Evolutionary conservation across 2,888 invertebrate genomes (phyloP).

Genomic region (Deilephila elpenor): DNA sequence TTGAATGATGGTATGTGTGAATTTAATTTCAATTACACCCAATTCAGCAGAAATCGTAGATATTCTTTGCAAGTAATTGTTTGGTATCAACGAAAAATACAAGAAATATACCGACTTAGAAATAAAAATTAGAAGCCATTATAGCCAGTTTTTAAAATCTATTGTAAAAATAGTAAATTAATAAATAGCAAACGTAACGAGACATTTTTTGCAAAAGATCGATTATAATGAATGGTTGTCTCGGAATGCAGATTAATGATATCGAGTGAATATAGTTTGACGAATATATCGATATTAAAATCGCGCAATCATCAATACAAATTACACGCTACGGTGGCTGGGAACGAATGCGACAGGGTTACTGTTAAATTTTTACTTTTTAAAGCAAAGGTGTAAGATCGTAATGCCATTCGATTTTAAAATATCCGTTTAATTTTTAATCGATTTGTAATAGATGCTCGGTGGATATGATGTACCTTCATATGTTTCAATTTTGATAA

Average conservation of each 20-base stretch:
- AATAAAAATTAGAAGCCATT: conserved; percentile 37
- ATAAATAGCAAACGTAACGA: conserved; percentile 29
- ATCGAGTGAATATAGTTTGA: conserved; percentile 41
- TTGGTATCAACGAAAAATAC: not conserved
- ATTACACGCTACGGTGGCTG: conserved; percentile 71
- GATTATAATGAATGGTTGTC: conserved; percentile 44
- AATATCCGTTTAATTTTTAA: not conserved
- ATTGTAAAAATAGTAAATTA: conserved; percentile 37
- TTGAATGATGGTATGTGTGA: no score
- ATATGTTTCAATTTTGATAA: no score
- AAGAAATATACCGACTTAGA: not conserved
- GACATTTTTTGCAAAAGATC: conserved; percentile 38
- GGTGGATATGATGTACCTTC: no score
- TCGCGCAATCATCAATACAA: conserved; percentile 73
- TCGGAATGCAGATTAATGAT: conserved; percentile 59
- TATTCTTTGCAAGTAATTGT: no score
- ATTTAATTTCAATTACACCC: no score
- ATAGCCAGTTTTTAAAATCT: conserved; percentile 23
- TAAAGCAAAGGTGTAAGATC: not conserved
- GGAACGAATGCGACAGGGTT: conserved; percentile 36
- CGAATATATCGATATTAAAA: conserved; percentile 60
- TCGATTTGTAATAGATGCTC: no score
- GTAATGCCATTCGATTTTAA: not conserved
- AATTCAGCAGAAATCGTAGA: no score
- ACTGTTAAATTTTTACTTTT: not conserved